These are phyloP conservation scores for Pampusana beccarii DNA, from an alignment of 2,113 vertebrate genomes.

Conservation along the genomic window DNA sequence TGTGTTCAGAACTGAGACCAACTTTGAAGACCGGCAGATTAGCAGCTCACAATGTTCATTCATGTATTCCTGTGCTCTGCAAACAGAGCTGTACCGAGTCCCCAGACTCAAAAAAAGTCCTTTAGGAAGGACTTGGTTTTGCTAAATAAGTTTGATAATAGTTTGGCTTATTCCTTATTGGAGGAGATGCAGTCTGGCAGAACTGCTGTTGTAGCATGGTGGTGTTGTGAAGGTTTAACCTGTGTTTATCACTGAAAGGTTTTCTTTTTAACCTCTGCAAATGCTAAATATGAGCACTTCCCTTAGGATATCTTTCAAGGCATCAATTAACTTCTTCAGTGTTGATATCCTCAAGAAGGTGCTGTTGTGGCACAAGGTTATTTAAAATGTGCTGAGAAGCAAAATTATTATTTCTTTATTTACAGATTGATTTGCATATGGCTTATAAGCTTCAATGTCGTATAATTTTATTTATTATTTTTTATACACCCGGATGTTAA, in stretches of 20 bases:
- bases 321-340: neutral
- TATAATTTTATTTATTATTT: neutral
- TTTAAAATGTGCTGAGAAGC: slow-evolving; percentile 27
- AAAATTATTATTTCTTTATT: neutral
- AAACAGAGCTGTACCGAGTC: neutral
- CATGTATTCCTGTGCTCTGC: neutral
- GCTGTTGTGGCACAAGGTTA: slow-evolving; percentile 10
- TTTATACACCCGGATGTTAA: neutral
- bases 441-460: neutral
- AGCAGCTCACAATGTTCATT: neutral
- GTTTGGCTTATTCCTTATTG: neutral
- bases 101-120: neutral
- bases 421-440: neutral
- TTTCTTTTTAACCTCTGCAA: neutral
- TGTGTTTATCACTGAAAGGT: neutral
- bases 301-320: neutral
- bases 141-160: neutral
- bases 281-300: neutral
- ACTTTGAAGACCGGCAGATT: neutral
- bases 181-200: neutral
- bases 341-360: neutral
- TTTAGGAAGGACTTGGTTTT: neutral
- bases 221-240: neutral
- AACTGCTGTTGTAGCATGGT: neutral
- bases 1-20: slow-evolving; percentile 24